Percentiles rank a stretch among this genome's conserved stretches.
Evolutionary conservation across 2,888 invertebrate species (phyloP).

Genomic region (Priocnemis perturbator): DNA sequence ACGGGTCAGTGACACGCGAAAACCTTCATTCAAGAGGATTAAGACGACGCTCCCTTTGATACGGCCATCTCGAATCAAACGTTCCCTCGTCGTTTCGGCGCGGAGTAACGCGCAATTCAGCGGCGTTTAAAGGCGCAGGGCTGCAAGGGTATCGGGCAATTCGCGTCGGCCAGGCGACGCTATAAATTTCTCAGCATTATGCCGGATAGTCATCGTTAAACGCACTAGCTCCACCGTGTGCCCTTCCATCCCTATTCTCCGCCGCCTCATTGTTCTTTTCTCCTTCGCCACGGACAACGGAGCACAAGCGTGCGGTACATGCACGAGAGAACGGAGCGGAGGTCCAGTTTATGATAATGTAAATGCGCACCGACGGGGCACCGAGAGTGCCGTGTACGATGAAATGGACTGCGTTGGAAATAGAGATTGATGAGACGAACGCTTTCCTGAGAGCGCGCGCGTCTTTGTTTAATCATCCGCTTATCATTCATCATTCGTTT

Average conservation of each 20-base stretch:
- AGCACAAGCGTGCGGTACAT: background rate
- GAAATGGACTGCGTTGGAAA: slow-evolving; percentile 43
- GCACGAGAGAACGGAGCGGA: slow-evolving; percentile 9
- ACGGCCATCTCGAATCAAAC: no score
- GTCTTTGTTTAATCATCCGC: slow-evolving; percentile 54
- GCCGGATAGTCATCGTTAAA: slow-evolving; percentile 21
- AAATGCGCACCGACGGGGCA: slow-evolving; percentile 41
- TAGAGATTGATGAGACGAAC: slow-evolving; percentile 56
- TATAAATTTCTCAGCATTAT: slow-evolving; percentile 34
- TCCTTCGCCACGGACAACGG: slow-evolving; percentile 1
- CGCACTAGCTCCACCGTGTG: slow-evolving; percentile 12
- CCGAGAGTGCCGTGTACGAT: slow-evolving; percentile 32
- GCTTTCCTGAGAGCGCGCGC: slow-evolving; percentile 35
- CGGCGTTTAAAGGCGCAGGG: background rate
- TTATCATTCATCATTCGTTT: slow-evolving; percentile 53
- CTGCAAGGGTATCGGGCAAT: slow-evolving; percentile 4
- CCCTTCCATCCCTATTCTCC: slow-evolving; percentile 11
- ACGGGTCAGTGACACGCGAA: no score
- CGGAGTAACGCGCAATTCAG: slow-evolving; percentile 5
- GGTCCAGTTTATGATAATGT: slow-evolving; percentile 46
- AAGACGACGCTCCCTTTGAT: no score
- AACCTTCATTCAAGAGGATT: no score
- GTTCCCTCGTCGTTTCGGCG: slow-evolving; percentile 6
- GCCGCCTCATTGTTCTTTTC: slow-evolving; percentile 8
- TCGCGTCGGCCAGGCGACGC: slow-evolving; percentile 29